phyloP scores from a whole-genome alignment of 2,797 vertebrate species.

The Mareca penelope region DNA sequence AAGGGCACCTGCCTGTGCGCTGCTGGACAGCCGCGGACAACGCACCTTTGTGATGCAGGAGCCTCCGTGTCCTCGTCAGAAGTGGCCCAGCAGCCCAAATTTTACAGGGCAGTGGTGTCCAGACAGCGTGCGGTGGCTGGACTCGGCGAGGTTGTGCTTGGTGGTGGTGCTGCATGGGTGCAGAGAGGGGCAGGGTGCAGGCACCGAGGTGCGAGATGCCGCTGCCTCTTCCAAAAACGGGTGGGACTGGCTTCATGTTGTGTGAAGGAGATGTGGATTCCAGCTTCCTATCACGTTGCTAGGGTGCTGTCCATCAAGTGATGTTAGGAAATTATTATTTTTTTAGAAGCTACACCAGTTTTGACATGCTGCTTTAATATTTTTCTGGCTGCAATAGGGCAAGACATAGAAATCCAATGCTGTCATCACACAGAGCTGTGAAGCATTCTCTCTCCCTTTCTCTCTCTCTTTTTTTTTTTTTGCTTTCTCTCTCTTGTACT shows the following conservation, averaged over 20 bases:
- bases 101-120: background rate
- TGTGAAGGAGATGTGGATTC: conserved; percentile 20
- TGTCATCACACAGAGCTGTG: conserved; percentile 50
- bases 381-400: conserved; percentile 62
- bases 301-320: conserved; percentile 37
- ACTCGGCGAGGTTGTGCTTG: accelerated
- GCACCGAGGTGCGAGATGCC: background rate
- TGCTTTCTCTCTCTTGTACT: conserved; percentile 53
- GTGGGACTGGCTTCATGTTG: background rate
- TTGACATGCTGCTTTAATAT: conserved; percentile 61
- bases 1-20: background rate
- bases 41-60: background rate
- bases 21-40: background rate
- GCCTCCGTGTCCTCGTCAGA: background rate
- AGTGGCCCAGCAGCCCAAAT: background rate
- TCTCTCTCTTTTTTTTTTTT: background rate
- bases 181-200: background rate
- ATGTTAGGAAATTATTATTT: conserved; percentile 31
- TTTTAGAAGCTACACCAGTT: conserved; percentile 40
- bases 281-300: background rate
- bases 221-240: background rate
- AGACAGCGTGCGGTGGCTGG: background rate
- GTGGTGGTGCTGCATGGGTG: accelerated
- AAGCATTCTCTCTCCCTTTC: background rate
- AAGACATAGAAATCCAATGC: conserved; percentile 57